Evolutionary conservation across 2,113 vertebrate species (phyloP).

Genomic region (Alligator mississippiensis): DNA sequence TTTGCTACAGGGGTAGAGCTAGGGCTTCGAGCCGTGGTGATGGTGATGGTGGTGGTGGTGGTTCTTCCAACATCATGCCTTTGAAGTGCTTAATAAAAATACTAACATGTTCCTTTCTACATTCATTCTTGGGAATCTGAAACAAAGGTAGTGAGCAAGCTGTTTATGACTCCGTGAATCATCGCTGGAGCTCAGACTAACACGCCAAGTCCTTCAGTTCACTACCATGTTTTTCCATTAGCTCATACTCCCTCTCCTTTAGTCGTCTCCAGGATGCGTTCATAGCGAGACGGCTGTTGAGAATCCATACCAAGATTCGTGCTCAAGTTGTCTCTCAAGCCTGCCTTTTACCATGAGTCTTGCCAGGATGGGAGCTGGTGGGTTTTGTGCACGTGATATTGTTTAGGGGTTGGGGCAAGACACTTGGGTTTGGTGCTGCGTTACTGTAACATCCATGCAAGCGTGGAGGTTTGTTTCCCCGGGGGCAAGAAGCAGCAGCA

Average conservation of each 20-base stretch:
- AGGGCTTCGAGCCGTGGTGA: too few relatives aligned
- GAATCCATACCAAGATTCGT: background rate
- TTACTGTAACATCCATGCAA: background rate
- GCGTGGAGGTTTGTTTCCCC: background rate
- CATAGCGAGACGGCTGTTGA: background rate
- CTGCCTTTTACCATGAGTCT: background rate
- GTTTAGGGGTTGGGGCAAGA: background rate
- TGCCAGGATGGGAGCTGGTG: background rate
- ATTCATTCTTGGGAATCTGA: background rate
- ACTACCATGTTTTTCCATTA: background rate
- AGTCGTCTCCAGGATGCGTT: background rate
- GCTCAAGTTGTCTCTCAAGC: background rate
- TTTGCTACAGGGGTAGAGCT: too few relatives aligned
- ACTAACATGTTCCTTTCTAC: background rate
- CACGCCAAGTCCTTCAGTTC: background rate
- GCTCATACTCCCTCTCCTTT: background rate
- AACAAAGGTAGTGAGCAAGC: background rate
- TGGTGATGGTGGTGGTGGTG: too few relatives aligned
- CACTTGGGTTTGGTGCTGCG: background rate
- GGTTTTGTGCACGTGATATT: rapidly evolving
- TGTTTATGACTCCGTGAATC: background rate
- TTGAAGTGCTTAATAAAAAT: too few relatives aligned
- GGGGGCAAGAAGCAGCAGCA: too few relatives aligned
- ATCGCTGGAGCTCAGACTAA: background rate
- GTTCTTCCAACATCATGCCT: too few relatives aligned